Base-by-base conservation (phyloP, 23 tunicate species). In the Aplidium turbinatum region DNA sequence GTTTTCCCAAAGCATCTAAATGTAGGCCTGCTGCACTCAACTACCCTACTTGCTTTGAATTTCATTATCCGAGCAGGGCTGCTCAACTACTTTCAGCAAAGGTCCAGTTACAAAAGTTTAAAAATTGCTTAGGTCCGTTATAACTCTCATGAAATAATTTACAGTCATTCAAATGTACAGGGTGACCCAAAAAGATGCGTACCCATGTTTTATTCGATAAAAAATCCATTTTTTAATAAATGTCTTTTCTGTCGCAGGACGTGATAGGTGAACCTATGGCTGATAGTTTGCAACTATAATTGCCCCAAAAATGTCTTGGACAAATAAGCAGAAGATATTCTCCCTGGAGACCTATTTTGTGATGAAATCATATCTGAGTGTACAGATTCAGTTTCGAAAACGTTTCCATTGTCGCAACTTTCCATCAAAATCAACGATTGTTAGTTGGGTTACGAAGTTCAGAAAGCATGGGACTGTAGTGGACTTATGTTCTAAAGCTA, bases 391-490 rank as follows among this genome's bases (percentile, higher is more conserved):
- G 25, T 39, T 66, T 66, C 51, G 52, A 33, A 66, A 33, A 38
- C 18, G 38, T 51, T 66, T 66, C 38, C 73, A 38, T 29, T 66
- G 73, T 39, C 73, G 52, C 13, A 6, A 66, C 38, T 51, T 52
- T 19, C 22, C 62, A 55, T 55, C 20, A 55, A 55, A 55, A 38
- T n/a, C n/a, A n/a, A n/a, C n/a, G n/a, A n/a, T 66, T 66, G 22
- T 66, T 66, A 52, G 38, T 33, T 35, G 73, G 29, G 22, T 66
- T 66, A 21, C 36, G 26, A 66, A 66, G 73, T 66, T 66, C 29
- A 38, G 68, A 32, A 52, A 66, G 73, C 38, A 66, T 66, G 51
- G 73, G 22, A 36, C 52, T 38, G 51, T 38, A 52, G 31, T 35
- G 38, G 38, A 66, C 38, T 33, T 66, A 35, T 35, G 38, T 32